Evolutionary conservation across 2,113 vertebrate genomes (phyloP).

Genomic region (Hemiprocne comata): DNA sequence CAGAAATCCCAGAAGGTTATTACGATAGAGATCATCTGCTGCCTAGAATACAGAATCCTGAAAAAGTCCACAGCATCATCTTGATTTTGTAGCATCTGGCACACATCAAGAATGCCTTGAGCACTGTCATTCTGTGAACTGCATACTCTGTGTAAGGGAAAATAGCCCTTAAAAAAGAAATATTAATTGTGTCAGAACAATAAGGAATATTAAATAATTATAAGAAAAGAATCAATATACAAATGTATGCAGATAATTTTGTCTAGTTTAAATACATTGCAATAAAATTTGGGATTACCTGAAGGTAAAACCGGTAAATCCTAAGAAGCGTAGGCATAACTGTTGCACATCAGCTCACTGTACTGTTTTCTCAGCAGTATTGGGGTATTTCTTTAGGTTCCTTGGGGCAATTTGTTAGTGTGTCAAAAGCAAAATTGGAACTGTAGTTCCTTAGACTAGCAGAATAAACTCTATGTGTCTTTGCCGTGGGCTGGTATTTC

Average conservation of each 20-base stretch:
- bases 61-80: background rate
- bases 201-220: background rate
- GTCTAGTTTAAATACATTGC: background rate
- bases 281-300: background rate
- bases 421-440: background rate
- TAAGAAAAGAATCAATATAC: background rate
- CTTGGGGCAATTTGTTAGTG: background rate
- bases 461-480: background rate
- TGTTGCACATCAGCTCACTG: rapidly evolving
- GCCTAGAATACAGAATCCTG: background rate
- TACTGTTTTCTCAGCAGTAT: background rate
- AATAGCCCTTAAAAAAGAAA: background rate
- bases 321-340: background rate
- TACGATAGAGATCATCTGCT: background rate
- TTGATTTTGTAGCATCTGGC: background rate
- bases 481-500: background rate
- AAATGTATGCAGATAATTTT: background rate
- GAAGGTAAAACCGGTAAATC: background rate
- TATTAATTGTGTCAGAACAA: background rate
- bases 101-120: background rate
- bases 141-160: background rate
- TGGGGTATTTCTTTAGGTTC: background rate
- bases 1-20: background rate
- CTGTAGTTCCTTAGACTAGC: background rate
- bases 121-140: background rate